phyloP scores from a whole-genome alignment of 2,113 vertebrate species.

The Candoia aspera region DNA sequence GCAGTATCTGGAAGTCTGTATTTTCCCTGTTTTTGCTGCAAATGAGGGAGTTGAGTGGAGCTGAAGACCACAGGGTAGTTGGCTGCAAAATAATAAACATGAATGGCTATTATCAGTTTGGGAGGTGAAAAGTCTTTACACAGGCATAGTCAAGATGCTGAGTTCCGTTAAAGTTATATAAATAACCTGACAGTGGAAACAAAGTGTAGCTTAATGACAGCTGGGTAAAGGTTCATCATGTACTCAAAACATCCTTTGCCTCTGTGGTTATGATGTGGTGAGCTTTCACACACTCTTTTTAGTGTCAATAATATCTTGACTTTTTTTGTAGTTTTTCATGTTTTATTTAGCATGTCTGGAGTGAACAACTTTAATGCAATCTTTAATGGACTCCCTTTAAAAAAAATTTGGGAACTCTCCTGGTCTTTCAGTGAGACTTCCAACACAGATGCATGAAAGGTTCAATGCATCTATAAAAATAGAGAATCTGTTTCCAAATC shows the following conservation, averaged over 20 bases:
- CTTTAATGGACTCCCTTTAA: neutral
- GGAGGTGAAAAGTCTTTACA: constrained; percentile 34
- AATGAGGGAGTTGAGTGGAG: neutral
- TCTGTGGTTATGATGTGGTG: constrained; percentile 56
- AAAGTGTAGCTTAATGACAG: constrained; percentile 57
- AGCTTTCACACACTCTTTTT: constrained; percentile 9
- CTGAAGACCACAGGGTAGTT: neutral
- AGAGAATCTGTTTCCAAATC: neutral
- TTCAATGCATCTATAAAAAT: neutral
- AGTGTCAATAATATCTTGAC: constrained; percentile 36
- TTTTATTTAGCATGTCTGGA: neutral
- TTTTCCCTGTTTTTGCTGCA: neutral
- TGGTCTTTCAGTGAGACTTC: neutral
- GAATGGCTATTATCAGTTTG: constrained; percentile 15
- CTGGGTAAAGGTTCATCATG: constrained; percentile 57
- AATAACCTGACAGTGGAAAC: constrained; percentile 45
- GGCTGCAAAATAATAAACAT: neutral
- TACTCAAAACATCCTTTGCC: constrained; percentile 72
- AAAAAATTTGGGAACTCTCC: neutral
- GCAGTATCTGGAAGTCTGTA: neutral
- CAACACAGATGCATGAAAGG: neutral
- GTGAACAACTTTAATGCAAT: neutral
- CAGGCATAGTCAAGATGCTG: constrained; percentile 45
- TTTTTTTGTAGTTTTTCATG: neutral
- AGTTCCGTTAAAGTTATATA: constrained; percentile 51